Conservation (phyloP, 2,888 invertebrate genomes). For the Pheosia gnoma region DNA sequence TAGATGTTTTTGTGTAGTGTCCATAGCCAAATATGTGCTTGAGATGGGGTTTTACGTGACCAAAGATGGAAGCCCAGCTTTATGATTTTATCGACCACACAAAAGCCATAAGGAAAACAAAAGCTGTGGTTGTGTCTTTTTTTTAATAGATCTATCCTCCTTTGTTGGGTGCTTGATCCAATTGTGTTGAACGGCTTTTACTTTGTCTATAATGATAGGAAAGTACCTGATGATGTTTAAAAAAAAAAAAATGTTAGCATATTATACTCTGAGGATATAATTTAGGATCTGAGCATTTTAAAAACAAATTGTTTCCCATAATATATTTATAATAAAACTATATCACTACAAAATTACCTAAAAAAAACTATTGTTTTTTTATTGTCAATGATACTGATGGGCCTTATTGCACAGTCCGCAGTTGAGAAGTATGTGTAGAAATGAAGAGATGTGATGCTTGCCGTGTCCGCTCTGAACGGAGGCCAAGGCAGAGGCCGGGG, state of each 20-base stretch:
- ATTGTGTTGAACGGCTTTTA: too few relatives aligned
- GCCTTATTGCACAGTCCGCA: slow-evolving; percentile 69
- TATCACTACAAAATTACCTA: slow-evolving; percentile 1
- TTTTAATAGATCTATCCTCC: slow-evolving; percentile 16
- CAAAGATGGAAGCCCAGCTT: too few relatives aligned
- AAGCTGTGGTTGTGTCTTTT: too few relatives aligned
- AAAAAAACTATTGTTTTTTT: neutral
- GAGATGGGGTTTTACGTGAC: too few relatives aligned
- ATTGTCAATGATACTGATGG: slow-evolving; percentile 47
- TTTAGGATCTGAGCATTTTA: neutral
- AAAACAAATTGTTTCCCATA: neutral
- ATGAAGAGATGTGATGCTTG: slow-evolving; percentile 79
- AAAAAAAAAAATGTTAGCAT: too few relatives aligned
- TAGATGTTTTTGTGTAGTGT: too few relatives aligned
- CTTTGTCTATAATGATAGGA: neutral
- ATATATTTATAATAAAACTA: too few relatives aligned
- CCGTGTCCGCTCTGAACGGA: slow-evolving; percentile 66
- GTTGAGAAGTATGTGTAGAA: slow-evolving; percentile 79
- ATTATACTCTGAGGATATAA: neutral
- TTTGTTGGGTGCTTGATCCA: too few relatives aligned
- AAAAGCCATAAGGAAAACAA: too few relatives aligned
- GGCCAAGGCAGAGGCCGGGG: slow-evolving; percentile 47
- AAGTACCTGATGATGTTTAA: too few relatives aligned
- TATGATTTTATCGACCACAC: too few relatives aligned
- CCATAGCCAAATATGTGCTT: too few relatives aligned